phyloP scores from a whole-genome alignment of 2,113 vertebrate genomes.

The Numenius arquata region DNA sequence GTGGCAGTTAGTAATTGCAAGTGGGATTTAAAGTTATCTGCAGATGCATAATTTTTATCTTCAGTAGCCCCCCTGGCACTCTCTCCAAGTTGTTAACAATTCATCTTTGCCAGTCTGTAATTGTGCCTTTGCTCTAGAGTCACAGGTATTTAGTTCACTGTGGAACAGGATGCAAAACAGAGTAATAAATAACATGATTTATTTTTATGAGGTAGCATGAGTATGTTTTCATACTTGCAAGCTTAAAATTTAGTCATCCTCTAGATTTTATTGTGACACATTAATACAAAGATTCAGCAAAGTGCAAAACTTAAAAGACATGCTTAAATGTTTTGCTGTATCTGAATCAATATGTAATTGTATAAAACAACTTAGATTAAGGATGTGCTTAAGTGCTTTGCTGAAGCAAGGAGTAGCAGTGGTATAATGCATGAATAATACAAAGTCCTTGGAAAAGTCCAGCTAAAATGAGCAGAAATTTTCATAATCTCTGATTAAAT shows the following conservation, averaged over 20 bases:
- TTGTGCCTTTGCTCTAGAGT: constrained; percentile 20
- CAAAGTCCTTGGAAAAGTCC: not conserved
- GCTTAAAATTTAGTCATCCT: not conserved
- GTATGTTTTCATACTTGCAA: not conserved
- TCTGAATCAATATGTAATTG: not conserved
- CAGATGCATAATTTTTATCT: constrained; percentile 28
- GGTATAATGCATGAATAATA: not conserved
- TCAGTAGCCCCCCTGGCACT: not conserved
- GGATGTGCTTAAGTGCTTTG: not conserved
- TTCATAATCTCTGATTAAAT: not conserved
- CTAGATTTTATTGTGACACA: not conserved
- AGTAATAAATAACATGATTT: constrained; percentile 22
- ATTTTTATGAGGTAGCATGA: not conserved
- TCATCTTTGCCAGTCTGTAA: constrained; percentile 24
- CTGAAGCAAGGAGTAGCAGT: not conserved
- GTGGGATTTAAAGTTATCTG: constrained; percentile 35
- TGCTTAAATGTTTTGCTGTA: not conserved
- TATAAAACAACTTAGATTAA: not conserved
- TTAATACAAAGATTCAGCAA: not conserved
- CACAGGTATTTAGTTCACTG: not conserved
- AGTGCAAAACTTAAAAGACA: not conserved
- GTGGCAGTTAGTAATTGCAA: constrained; percentile 23
- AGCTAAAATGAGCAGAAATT: not conserved
- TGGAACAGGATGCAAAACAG: not conserved
- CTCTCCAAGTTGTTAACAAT: constrained; percentile 8